Evolutionary conservation across 2,113 vertebrate species (phyloP).

Genomic region (Silurus glanis): DNA sequence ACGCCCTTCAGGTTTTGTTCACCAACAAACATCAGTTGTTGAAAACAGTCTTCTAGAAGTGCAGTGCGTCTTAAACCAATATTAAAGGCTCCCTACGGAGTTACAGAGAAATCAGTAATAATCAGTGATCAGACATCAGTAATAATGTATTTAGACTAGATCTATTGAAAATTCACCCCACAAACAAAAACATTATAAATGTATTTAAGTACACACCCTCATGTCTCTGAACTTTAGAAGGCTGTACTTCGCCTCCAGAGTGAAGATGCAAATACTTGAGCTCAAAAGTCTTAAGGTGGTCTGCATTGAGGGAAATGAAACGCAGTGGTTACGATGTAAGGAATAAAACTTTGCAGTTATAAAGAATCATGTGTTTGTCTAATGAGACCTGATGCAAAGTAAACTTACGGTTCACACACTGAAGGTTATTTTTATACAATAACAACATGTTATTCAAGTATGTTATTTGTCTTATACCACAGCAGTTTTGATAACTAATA

Average conservation of each 20-base stretch:
- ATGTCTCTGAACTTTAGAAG: conserved; percentile 5
- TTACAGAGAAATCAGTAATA: not conserved
- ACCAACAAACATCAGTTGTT: conserved; percentile 51
- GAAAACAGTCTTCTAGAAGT: conserved; percentile 68
- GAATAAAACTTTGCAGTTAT: not conserved
- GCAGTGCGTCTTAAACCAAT: conserved; percentile 61
- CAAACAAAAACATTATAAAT: not conserved
- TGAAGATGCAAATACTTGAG: conserved; percentile 48
- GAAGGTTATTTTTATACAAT: not conserved
- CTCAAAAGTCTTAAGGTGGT: not conserved
- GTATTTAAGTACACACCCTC: not conserved
- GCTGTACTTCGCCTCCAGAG: conserved; percentile 53
- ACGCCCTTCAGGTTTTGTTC: conserved; percentile 57
- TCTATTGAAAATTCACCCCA: not conserved
- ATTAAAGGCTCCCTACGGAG: not conserved
- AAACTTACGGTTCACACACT: not conserved
- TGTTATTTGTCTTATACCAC: not conserved
- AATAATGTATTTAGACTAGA: not conserved
- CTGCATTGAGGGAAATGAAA: conserved; percentile 13
- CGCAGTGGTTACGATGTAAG: not conserved
- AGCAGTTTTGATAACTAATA: not conserved
- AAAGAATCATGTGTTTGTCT: not conserved
- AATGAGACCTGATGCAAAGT: not conserved
- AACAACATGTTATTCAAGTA: not conserved
- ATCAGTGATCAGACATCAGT: not conserved